Evolutionary conservation across 2,888 invertebrate species (phyloP).

Genomic region (Cabera pusaria): DNA sequence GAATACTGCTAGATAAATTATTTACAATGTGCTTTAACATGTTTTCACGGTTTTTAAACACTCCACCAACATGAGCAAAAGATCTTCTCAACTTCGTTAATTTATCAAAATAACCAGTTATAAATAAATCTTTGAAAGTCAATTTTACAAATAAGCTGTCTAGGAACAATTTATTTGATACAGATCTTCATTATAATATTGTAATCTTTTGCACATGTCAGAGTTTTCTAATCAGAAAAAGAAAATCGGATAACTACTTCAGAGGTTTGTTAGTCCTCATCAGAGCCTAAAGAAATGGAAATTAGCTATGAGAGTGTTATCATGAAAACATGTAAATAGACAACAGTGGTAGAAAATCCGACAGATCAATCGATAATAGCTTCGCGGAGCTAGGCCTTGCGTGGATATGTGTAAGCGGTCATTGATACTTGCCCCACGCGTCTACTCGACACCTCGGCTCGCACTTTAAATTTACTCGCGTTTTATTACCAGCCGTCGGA

Average conservation of each 20-base stretch:
- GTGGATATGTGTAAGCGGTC: slow-evolving; percentile 80
- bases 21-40: slow-evolving; percentile 69
- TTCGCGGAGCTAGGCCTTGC: slow-evolving; percentile 80
- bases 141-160: too few species aligned
- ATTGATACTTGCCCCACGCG: slow-evolving; percentile 75
- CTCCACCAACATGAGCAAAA: slow-evolving; percentile 12
- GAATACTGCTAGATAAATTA: slow-evolving; percentile 49
- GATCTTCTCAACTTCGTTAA: neutral
- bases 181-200: too few species aligned
- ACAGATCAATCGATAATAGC: slow-evolving; percentile 69
- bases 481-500: slow-evolving; percentile 21
- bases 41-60: slow-evolving; percentile 54
- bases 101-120: too few species aligned
- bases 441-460: slow-evolving; percentile 61
- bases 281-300: slow-evolving; percentile 18
- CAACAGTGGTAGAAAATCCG: slow-evolving; percentile 67
- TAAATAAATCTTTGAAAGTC: too few species aligned
- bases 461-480: slow-evolving; percentile 22
- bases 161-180: too few species aligned
- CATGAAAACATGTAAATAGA: slow-evolving; percentile 75
- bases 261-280: slow-evolving; percentile 18
- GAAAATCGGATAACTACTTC: slow-evolving; percentile 5
- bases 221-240: slow-evolving; percentile 2
- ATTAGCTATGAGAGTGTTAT: slow-evolving; percentile 40
- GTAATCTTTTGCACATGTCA: slow-evolving; percentile 9